Evolutionary conservation across 2,888 invertebrate genomes (phyloP).

Genomic region (Cetonia aurata): DNA sequence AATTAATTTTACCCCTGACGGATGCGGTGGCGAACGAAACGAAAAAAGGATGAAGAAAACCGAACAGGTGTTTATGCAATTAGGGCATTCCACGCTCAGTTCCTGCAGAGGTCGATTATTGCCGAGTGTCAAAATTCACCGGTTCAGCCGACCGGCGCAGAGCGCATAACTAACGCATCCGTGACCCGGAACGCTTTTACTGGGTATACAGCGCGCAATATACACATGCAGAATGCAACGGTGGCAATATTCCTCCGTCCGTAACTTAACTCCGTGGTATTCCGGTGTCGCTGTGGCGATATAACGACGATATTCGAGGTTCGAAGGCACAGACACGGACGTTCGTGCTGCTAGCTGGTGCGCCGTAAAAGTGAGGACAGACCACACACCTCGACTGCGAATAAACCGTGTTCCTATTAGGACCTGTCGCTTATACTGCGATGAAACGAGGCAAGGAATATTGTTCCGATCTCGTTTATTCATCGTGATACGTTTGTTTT

Average conservation of each 20-base stretch:
- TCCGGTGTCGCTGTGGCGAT: neutral
- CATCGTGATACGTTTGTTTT: too few species aligned
- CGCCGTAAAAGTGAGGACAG: constrained; percentile 50
- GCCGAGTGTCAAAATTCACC: constrained; percentile 36
- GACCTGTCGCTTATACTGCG: constrained; percentile 21
- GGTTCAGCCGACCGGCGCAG: neutral
- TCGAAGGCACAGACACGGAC: constrained; percentile 1
- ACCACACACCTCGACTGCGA: constrained; percentile 54
- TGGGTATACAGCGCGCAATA: neutral
- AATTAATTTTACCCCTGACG: constrained; percentile 21
- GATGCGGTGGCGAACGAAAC: constrained; percentile 11
- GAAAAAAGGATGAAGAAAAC: neutral
- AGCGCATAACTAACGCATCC: constrained; percentile 9
- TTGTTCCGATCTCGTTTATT: too few species aligned
- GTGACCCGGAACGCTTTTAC: constrained; percentile 6
- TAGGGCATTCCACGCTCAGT: constrained; percentile 24
- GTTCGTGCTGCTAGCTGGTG: neutral
- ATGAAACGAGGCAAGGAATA: too few species aligned
- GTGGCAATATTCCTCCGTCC: neutral
- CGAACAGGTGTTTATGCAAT: constrained; percentile 39
- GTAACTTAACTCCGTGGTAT: neutral
- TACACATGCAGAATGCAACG: neutral
- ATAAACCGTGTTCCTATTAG: constrained; percentile 51
- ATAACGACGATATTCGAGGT: neutral
- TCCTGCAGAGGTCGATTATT: constrained; percentile 17